These are phyloP conservation scores for Latrodectus hesperus DNA, from an alignment of 2,888 invertebrate species.

Conservation along the genomic window DNA sequence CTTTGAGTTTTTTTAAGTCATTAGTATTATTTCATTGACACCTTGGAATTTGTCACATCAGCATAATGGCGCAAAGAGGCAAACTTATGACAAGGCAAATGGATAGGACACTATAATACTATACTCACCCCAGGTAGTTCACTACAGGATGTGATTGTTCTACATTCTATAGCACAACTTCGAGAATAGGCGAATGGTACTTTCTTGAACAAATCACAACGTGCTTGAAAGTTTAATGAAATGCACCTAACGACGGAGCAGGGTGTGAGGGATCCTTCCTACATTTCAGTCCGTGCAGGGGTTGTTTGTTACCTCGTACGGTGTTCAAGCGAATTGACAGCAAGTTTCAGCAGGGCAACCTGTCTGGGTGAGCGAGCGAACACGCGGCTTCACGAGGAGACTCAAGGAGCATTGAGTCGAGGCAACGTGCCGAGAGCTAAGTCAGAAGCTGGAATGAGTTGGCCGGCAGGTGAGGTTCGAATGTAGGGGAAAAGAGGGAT, in stretches of 20 bases:
- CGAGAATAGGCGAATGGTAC: not conserved
- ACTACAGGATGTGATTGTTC: constrained; percentile 15
- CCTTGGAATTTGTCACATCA: too few species aligned
- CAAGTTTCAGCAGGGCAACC: too few species aligned
- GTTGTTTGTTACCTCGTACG: too few species aligned
- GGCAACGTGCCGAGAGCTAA: not conserved
- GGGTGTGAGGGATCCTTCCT: not conserved
- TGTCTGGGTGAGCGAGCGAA: not conserved
- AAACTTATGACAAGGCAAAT: not conserved
- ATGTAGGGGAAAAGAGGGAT: constrained; percentile 29
- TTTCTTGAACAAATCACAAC: too few species aligned
- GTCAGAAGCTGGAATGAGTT: constrained; percentile 21
- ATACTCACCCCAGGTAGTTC: constrained; percentile 60
- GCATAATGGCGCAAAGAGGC: too few species aligned
- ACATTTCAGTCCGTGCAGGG: too few species aligned
- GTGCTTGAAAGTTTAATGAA: not conserved
- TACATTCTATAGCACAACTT: constrained; percentile 41
- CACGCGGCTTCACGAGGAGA: constrained; percentile 20
- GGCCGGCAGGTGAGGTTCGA: constrained; percentile 18
- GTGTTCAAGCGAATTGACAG: too few species aligned
- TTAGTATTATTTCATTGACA: too few species aligned
- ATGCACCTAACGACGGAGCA: not conserved
- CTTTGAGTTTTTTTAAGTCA: too few species aligned
- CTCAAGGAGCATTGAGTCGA: not conserved
- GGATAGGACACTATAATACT: not conserved